Conservation (phyloP, 2,888 invertebrate genomes). For the Biston betularia region DNA sequence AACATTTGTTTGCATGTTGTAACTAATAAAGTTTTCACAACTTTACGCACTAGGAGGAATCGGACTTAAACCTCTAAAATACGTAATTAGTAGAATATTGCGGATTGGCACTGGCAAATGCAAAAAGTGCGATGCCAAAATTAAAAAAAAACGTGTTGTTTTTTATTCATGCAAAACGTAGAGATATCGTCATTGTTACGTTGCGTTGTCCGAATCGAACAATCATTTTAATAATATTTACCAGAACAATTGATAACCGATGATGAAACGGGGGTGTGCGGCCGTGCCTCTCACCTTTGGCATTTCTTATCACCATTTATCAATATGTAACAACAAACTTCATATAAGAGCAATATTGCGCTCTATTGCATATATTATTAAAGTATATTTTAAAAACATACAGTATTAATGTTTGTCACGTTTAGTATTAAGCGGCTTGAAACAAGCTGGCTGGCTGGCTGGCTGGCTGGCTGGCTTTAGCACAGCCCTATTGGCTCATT, state of each 20-base stretch:
- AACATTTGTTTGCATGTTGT: no score
- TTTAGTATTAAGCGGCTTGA: background rate
- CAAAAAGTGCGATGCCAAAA: no score
- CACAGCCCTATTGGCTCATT: no score
- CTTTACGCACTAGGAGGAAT: no score
- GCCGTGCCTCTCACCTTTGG: constrained; percentile 60
- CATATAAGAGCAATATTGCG: background rate
- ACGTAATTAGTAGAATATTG: no score
- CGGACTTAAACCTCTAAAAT: no score
- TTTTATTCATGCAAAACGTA: background rate
- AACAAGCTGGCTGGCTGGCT: background rate
- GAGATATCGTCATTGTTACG: constrained; percentile 4
- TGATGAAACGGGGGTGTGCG: constrained; percentile 62
- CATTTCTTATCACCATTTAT: constrained; percentile 23
- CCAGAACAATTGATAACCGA: constrained; percentile 24
- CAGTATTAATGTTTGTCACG: background rate
- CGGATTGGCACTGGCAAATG: no score
- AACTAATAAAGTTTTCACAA: no score
- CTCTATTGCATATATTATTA: constrained; percentile 6
- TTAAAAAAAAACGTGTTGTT: background rate
- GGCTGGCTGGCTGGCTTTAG: background rate
- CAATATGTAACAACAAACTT: constrained; percentile 8
- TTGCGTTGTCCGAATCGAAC: constrained; percentile 1
- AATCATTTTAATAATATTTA: constrained; percentile 28
- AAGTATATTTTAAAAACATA: background rate